Conservation (phyloP, 2,797 vertebrate species). For the Argentina silus region DNA sequence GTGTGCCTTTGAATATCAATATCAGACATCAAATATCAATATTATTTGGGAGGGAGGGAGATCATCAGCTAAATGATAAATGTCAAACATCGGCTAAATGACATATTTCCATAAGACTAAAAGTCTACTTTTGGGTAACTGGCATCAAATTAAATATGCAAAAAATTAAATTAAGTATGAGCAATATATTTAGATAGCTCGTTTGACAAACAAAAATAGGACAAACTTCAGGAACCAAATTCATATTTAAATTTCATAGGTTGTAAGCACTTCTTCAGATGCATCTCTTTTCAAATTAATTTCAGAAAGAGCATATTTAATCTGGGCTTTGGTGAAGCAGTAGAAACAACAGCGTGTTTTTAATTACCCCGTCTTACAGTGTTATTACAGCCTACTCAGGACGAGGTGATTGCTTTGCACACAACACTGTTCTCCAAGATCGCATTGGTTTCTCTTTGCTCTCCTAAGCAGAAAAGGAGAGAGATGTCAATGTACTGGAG, state of each 20-base stretch:
- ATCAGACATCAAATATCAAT: slow-evolving; percentile 35
- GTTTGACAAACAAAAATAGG: background rate
- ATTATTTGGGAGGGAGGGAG: too few relatives aligned
- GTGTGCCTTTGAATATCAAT: slow-evolving; percentile 47
- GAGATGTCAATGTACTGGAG: slow-evolving; percentile 5
- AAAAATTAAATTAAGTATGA: slow-evolving; percentile 38
- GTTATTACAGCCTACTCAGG: too few relatives aligned
- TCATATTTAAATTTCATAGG: background rate
- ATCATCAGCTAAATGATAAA: background rate
- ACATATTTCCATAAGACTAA: slow-evolving; percentile 33
- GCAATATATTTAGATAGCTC: slow-evolving; percentile 44
- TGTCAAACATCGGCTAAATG: background rate
- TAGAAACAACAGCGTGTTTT: too few relatives aligned
- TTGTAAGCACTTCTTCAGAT: background rate
- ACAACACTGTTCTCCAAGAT: slow-evolving; percentile 18
- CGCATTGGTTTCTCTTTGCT: slow-evolving; percentile 1
- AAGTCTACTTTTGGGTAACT: slow-evolving; percentile 28
- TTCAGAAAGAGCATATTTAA: background rate
- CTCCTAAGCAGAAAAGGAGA: background rate
- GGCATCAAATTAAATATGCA: slow-evolving; percentile 60
- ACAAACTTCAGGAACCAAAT: slow-evolving; percentile 15
- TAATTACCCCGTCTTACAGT: too few relatives aligned
- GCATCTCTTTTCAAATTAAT: background rate
- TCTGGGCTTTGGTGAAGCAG: background rate
- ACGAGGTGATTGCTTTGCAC: background rate